phyloP scores from a whole-genome alignment of 2,888 invertebrate species.

The Parelbella ahira region DNA sequence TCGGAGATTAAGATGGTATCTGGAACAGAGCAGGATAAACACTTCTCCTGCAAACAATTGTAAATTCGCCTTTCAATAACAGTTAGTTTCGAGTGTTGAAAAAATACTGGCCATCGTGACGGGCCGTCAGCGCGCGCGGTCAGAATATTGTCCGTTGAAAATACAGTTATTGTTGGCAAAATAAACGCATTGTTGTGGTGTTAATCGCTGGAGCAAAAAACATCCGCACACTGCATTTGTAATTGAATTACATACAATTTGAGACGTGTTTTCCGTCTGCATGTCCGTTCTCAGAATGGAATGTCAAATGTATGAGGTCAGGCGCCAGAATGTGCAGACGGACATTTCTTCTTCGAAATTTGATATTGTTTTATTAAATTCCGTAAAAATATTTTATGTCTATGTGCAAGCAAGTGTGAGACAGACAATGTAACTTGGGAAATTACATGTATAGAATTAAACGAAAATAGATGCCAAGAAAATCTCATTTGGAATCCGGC shows the following conservation, averaged over 20 bases:
- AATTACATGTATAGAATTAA: no score
- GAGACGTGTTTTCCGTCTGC: slow-evolving; percentile 38
- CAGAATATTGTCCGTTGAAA: slow-evolving; percentile 41
- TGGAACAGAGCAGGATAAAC: slow-evolving; percentile 59
- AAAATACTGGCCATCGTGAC: slow-evolving; percentile 46
- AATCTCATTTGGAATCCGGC: no score
- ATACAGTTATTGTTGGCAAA: slow-evolving; percentile 77
- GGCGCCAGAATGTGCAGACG: slow-evolving; percentile 1
- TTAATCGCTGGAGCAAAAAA: slow-evolving; percentile 57
- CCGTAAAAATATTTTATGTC: no score
- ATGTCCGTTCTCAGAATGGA: slow-evolving; percentile 32
- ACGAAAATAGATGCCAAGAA: no score
- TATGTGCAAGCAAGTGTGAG: no score
- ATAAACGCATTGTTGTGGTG: slow-evolving; percentile 62
- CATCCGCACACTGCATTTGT: slow-evolving; percentile 51
- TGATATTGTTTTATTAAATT: no score
- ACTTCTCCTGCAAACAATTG: slow-evolving; percentile 61
- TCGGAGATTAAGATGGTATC: slow-evolving; percentile 74
- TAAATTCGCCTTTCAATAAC: slow-evolving; percentile 45
- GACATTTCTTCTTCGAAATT: slow-evolving; percentile 2
- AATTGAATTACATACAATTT: slow-evolving; percentile 69
- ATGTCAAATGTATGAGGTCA: slow-evolving; percentile 1
- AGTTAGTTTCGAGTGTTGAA: slow-evolving; percentile 55
- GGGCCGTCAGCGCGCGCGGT: slow-evolving; percentile 40
- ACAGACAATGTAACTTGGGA: no score